Evolutionary conservation across 1,140 invertebrate species (phyloP).

Genomic region (Limonius californicus): DNA sequence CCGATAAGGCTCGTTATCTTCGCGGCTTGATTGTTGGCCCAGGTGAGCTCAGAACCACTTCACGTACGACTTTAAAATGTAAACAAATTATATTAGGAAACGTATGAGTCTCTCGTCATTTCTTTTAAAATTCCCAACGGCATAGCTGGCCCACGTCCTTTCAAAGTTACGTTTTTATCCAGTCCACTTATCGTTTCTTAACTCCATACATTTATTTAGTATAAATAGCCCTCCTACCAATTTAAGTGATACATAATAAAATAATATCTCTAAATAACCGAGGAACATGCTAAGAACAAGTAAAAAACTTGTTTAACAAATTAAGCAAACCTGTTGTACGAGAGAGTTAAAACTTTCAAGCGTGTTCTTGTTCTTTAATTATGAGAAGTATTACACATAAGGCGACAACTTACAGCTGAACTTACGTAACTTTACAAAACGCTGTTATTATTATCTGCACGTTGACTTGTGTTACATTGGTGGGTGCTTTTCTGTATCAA

Average conservation of each 20-base stretch:
- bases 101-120: background rate
- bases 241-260: background rate
- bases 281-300: background rate
- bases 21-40: slow-evolving; percentile 25
- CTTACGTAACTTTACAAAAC: too few relatives aligned
- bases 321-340: slow-evolving; percentile 3
- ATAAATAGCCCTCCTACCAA: background rate
- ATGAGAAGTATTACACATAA: background rate
- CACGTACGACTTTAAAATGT: background rate
- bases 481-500: background rate
- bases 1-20: slow-evolving; percentile 31
- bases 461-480: too few relatives aligned
- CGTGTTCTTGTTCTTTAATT: background rate
- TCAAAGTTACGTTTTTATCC: too few relatives aligned
- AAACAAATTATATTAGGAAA: background rate
- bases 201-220: background rate
- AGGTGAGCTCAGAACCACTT: slow-evolving; percentile 12
- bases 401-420: background rate
- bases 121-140: background rate
- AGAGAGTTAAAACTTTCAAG: background rate
- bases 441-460: too few relatives aligned
- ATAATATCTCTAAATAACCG: background rate
- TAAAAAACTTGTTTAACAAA: slow-evolving; percentile 10
- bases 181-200: background rate
- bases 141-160: background rate